Percentiles rank a stretch among this genome's conserved stretches.
Evolutionary conservation across 2,797 vertebrate species (phyloP).

Genomic region (Xenops minutus): DNA sequence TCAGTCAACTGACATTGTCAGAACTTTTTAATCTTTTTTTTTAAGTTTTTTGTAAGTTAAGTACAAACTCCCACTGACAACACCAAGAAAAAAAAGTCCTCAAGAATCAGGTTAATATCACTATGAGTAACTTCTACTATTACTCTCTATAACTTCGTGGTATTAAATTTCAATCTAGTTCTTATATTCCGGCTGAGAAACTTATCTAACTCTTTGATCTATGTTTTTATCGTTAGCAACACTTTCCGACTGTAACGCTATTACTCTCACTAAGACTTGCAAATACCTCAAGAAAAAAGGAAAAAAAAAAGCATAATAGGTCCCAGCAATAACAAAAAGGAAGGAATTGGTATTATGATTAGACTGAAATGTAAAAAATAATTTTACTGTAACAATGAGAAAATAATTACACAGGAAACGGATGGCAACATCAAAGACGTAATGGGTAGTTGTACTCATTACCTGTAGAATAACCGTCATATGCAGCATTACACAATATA

Average conservation of each 20-base stretch:
- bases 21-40: background rate
- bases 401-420: background rate
- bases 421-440: background rate
- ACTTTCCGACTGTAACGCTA: background rate
- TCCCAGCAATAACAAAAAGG: background rate
- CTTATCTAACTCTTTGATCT: background rate
- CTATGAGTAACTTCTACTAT: background rate
- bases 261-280: background rate
- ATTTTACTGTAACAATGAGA: background rate
- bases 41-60: background rate
- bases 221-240: background rate
- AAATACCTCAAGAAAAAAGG: background rate
- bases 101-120: background rate
- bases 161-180: background rate
- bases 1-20: background rate
- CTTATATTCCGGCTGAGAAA: background rate
- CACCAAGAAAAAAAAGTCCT: background rate
- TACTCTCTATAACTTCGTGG: background rate
- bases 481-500: background rate
- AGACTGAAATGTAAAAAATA: background rate
- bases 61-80: background rate
- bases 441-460: background rate
- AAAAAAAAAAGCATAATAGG: background rate
- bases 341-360: background rate
- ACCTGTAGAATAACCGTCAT: background rate